phyloP scores from a whole-genome alignment of 2,888 invertebrate genomes.

The Frankliniella intonsa region DNA sequence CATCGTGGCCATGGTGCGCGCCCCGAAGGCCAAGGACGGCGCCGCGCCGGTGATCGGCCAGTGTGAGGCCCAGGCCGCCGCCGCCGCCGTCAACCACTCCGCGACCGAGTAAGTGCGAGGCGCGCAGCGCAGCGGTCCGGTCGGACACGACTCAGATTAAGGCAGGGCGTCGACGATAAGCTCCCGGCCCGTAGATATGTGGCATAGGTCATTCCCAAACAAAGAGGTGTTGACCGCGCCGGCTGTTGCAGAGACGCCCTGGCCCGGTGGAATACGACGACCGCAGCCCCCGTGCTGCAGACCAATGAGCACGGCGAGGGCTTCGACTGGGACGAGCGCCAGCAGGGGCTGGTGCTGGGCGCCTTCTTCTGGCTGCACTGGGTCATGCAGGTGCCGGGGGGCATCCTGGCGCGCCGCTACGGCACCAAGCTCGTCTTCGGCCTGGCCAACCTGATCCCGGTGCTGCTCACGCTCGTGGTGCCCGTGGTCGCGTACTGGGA shows the following conservation, averaged over 20 bases:
- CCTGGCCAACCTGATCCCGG: slow-evolving; percentile 58
- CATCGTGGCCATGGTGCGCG: slow-evolving; percentile 59
- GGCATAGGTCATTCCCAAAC: too few relatives aligned
- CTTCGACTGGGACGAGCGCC: slow-evolving; percentile 57
- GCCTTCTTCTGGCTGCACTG: slow-evolving; percentile 72
- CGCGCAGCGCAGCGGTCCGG: neutral
- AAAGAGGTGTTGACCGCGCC: neutral
- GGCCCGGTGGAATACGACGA: neutral
- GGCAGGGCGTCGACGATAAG: neutral
- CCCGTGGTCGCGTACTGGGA: slow-evolving; percentile 60
- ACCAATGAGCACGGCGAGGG: slow-evolving; percentile 14
- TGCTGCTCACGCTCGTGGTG: slow-evolving; percentile 60
- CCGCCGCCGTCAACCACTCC: neutral
- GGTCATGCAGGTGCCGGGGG: slow-evolving; percentile 67
- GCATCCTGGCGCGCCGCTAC: slow-evolving; percentile 60
- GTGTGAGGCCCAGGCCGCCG: neutral
- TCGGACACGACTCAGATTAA: neutral
- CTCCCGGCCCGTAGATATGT: neutral
- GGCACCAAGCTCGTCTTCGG: slow-evolving; percentile 71
- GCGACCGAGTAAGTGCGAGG: too few relatives aligned
- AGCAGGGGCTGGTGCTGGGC: slow-evolving; percentile 60
- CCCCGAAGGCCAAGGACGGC: neutral
- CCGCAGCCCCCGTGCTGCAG: neutral
- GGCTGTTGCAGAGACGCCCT: neutral
- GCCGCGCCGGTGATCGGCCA: neutral